Evolutionary conservation across 1,140 invertebrate species (phyloP).

Genomic region (Sweltsa coloradensis): DNA sequence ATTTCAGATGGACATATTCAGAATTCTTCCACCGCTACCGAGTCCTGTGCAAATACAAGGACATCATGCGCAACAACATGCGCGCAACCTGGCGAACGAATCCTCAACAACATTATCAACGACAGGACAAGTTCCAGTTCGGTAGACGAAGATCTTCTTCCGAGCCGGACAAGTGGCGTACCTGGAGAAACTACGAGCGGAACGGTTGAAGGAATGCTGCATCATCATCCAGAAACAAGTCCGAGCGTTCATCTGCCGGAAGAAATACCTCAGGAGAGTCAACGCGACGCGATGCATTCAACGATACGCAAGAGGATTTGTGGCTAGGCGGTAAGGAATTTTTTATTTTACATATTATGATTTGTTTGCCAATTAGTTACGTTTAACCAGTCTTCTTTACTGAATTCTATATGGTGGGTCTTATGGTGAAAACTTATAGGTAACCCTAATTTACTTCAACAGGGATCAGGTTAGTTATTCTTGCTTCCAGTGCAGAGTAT

Average conservation of each 20-base stretch:
- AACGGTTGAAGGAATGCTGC: slow-evolving; percentile 74
- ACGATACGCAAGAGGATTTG: slow-evolving; percentile 55
- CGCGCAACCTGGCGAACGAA: slow-evolving; percentile 65
- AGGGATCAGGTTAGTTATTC: too few relatives aligned
- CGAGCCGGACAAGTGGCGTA: slow-evolving; percentile 97
- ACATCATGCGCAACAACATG: slow-evolving; percentile 65
- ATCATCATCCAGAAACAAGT: slow-evolving; percentile 86
- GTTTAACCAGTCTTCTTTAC: slow-evolving; percentile 6
- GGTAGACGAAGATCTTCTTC: slow-evolving; percentile 97
- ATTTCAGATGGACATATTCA: slow-evolving; percentile 69
- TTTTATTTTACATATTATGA: too few relatives aligned
- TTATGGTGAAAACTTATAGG: too few relatives aligned
- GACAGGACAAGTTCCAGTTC: slow-evolving; percentile 86
- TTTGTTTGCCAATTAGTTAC: too few relatives aligned
- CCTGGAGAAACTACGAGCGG: slow-evolving; percentile 82
- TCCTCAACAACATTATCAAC: slow-evolving; percentile 55
- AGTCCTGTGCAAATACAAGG: slow-evolving; percentile 66
- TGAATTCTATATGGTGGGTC: not conserved
- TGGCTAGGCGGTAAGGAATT: slow-evolving; percentile 64
- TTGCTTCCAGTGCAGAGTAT: too few relatives aligned
- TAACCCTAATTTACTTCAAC: too few relatives aligned
- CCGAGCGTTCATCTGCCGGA: slow-evolving; percentile 65
- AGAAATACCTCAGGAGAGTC: slow-evolving; percentile 53
- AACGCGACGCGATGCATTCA: slow-evolving; percentile 46
- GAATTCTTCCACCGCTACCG: slow-evolving; percentile 91